Percentiles rank a stretch among this genome's conserved stretches.
These are phyloP conservation scores for Felis chaus DNA, from an alignment of 2,113 vertebrate species.

Conservation along the genomic window DNA sequence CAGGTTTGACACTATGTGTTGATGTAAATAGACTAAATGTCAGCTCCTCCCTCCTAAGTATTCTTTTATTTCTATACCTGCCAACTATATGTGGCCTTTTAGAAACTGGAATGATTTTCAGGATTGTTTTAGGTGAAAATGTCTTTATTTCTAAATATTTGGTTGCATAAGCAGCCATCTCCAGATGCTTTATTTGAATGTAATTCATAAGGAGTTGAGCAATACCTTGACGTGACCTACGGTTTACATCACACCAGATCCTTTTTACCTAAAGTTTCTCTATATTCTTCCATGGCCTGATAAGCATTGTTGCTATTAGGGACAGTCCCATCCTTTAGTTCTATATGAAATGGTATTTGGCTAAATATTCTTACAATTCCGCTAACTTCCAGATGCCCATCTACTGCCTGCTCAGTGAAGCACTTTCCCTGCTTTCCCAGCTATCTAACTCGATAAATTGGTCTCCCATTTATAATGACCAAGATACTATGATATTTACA, in stretches of 20 bases:
- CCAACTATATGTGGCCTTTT: not conserved
- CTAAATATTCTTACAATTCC: not conserved
- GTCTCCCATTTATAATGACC: not conserved
- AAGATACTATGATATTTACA: not conserved
- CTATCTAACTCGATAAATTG: not conserved
- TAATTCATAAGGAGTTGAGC: not conserved
- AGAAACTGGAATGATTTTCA: not conserved
- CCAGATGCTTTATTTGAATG: not conserved
- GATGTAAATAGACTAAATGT: not conserved
- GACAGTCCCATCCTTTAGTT: not conserved
- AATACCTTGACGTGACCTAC: too few species aligned
- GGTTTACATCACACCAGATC: not conserved
- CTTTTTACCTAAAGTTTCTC: not conserved
- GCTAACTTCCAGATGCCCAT: not conserved
- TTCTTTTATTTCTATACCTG: not conserved
- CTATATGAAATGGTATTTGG: not conserved
- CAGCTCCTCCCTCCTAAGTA: not conserved
- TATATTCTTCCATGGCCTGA: not conserved
- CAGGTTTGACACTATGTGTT: not conserved
- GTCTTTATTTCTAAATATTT: not conserved
- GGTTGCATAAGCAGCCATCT: not conserved
- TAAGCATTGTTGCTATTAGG: not conserved
- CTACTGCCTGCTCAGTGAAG: not conserved
- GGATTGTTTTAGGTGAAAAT: not conserved
- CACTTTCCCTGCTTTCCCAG: not conserved